Conservation (phyloP, 2,888 invertebrate genomes). For the Hirtodrosophila cameraria region DNA sequence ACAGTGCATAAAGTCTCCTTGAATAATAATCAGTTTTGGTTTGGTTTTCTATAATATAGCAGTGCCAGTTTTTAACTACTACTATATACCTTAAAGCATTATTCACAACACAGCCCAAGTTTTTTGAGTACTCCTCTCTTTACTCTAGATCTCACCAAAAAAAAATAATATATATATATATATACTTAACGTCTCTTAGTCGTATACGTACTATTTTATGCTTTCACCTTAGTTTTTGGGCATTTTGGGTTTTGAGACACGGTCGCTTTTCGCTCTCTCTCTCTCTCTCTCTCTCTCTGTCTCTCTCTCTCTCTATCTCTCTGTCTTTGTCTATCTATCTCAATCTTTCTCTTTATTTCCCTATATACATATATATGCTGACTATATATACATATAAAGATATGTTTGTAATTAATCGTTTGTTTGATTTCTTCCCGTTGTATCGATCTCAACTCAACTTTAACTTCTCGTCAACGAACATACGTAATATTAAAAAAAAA, state of each 20-base stretch:
- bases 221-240: conserved; percentile 49
- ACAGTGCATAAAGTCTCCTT: too few species aligned
- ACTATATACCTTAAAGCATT: conserved; percentile 33
- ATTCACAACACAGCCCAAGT: conserved; percentile 56
- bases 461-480: conserved; percentile 69
- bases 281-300: conserved; percentile 13
- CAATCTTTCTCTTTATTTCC: conserved; percentile 27
- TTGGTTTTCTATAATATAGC: conserved; percentile 55
- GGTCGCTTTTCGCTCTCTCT: conserved; percentile 31
- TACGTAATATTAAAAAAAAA: conserved; percentile 30
- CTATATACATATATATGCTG: conserved; percentile 42
- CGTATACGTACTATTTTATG: conserved; percentile 41
- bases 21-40: conserved; percentile 52
- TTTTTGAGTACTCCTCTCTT: conserved; percentile 37
- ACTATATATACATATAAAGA: conserved; percentile 52
- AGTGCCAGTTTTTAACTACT: conserved; percentile 42
- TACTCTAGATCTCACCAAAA: conserved; percentile 38
- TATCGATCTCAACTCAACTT: conserved; percentile 67
- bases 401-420: conserved; percentile 74
- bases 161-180: too few species aligned
- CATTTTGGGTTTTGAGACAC: conserved; percentile 56
- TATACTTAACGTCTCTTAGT: conserved; percentile 43
- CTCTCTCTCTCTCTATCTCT: conserved; percentile 26
- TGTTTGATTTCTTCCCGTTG: conserved; percentile 77
- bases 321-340: too few species aligned